Evolutionary conservation across 2,797 vertebrate genomes (phyloP), one percentile per base, ranked within the genome.

Genomic region (Sebastes nivosus): DNA sequence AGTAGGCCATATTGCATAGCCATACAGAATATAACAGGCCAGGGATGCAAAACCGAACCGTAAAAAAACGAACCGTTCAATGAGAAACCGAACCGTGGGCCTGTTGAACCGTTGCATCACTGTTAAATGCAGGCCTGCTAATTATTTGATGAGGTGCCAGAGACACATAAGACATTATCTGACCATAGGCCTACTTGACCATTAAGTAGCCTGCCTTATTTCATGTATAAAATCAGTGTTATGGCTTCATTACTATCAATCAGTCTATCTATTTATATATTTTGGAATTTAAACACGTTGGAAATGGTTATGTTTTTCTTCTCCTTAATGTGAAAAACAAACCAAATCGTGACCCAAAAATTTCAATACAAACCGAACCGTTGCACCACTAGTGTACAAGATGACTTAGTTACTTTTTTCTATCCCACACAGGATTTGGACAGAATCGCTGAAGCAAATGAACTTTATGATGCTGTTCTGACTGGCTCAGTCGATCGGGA

Each of bases 401-500:
- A 13, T 58, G 16, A 5, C 24, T 30, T 52, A 57, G 13, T 72
- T 54, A 57, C 32, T 46, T 60, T 59, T 68, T 67, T 30, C 75
- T 55, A 1, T 69, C 12, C 1, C 54, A 6, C 50, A 82, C 91
- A 95, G 81, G 94, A 95, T 77, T 89, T 94, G 83, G 88, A 92
- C 69, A 87, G 81, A 79, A 88, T 91, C 22, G 87, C 96, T 8
- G 97, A 98, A 90, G 97, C 97, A 92, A 97, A 97, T 93, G 98
- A 99, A 84, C 96, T 99, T 54, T 99, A 96, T 84, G 97, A 99
- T 46, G 98, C 97, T 20, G 97, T 98, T 73, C 90, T 99, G 87
- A 97, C 97, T 2, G 97, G 97, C 46, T 92, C 96, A 12, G 93
- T 96, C 30, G 81, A 92, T 78, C 84, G 63, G 46, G 96, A 96